Evolutionary conservation across 35 echinoderm and acorn worm genomes (phyloP).

Genomic region (Ptychodera flava): DNA sequence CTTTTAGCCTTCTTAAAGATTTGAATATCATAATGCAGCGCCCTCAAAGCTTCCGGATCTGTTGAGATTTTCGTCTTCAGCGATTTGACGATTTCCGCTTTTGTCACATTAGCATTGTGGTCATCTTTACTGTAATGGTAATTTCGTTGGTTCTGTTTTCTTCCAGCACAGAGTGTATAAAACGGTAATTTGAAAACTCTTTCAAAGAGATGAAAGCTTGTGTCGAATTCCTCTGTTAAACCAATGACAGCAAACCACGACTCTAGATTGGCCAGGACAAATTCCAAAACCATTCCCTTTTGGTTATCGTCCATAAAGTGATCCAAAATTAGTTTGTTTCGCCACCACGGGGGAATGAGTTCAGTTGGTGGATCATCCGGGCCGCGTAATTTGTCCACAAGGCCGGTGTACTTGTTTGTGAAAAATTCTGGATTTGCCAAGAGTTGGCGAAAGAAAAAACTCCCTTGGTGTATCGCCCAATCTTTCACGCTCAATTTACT

Average conservation of each 20-base stretch:
- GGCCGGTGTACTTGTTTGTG: not conserved
- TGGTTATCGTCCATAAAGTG: not conserved
- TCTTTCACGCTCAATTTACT: slow-evolving; percentile 15
- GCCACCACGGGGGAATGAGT: not conserved
- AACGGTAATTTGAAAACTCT: slow-evolving; percentile 10
- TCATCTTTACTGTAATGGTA: too few species aligned
- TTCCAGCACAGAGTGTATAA: not conserved
- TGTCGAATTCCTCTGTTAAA: slow-evolving; percentile 28
- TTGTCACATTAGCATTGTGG: too few species aligned
- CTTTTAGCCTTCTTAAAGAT: too few species aligned
- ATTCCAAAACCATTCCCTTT: not conserved
- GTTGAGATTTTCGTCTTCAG: too few species aligned
- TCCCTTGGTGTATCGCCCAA: slow-evolving; percentile 40
- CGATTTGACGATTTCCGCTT: too few species aligned
- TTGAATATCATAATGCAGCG: too few species aligned
- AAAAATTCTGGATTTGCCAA: slow-evolving; percentile 37
- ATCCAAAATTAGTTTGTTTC: not conserved
- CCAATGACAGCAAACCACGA: slow-evolving; percentile 26
- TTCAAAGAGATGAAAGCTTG: slow-evolving; percentile 12
- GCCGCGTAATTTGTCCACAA: not conserved
- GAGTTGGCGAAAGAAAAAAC: slow-evolving; percentile 30
- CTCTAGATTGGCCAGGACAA: not conserved
- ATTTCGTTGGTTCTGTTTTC: not conserved
- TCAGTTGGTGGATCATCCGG: not conserved
- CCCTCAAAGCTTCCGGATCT: too few species aligned